Conservation (phyloP, 2,888 invertebrate species). For the Candidula unifasciata region DNA sequence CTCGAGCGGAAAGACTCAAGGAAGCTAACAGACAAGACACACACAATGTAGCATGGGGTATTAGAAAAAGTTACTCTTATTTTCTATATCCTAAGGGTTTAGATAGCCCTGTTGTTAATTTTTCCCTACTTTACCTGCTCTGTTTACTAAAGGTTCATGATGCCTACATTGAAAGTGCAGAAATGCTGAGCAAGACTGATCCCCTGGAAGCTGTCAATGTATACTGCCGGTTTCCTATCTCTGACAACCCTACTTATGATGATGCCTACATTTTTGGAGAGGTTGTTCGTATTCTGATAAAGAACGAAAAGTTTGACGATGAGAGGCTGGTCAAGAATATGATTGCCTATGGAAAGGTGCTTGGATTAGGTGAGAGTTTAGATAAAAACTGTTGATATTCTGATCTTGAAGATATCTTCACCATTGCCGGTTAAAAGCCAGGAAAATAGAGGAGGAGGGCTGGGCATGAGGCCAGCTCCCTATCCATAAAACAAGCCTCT, state of each 20-base stretch:
- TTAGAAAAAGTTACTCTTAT: too few relatives aligned
- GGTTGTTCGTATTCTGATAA: constrained; percentile 75
- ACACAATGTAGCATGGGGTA: too few relatives aligned
- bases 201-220: constrained; percentile 76
- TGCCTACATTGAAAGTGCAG: constrained; percentile 76
- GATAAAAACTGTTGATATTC: not conserved
- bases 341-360: constrained; percentile 74
- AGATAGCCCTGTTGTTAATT: not conserved
- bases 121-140: not conserved
- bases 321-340: constrained; percentile 72
- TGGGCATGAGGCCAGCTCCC: too few relatives aligned
- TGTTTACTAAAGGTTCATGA: constrained; percentile 72
- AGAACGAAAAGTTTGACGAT: constrained; percentile 76
- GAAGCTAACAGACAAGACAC: too few relatives aligned
- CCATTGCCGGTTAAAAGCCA: too few relatives aligned
- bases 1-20: too few relatives aligned
- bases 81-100: too few relatives aligned
- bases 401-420: not conserved
- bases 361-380: constrained; percentile 71
- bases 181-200: constrained; percentile 72
- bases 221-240: constrained; percentile 75
- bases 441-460: too few relatives aligned
- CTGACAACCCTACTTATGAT: constrained; percentile 75
- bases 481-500: too few relatives aligned
- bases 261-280: constrained; percentile 78